Conservation (phyloP, 2,113 vertebrate genomes). For the Uropsilus gracilis region DNA sequence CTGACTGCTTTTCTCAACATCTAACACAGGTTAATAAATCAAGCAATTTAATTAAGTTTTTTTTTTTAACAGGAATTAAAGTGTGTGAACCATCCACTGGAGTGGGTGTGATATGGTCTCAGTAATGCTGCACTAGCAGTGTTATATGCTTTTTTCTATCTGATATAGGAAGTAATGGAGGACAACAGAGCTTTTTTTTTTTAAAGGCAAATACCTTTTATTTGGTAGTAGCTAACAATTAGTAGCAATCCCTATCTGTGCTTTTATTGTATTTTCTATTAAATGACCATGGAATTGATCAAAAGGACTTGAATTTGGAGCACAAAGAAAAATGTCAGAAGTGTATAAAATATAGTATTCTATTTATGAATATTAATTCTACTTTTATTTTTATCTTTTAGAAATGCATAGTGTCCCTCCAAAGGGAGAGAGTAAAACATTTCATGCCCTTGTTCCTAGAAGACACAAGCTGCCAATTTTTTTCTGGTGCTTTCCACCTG, state of each 20-base stretch:
- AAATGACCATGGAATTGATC: not conserved
- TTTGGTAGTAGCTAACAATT: slow-evolving; percentile 59
- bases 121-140: not conserved
- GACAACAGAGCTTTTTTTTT: not conserved
- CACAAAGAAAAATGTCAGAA: not conserved
- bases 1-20: slow-evolving; percentile 67
- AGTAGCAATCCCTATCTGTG: not conserved
- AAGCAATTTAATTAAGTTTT: slow-evolving; percentile 79
- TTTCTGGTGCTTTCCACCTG: not conserved
- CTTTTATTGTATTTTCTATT: not conserved
- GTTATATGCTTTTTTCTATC: slow-evolving; percentile 16
- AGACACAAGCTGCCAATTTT: not conserved
- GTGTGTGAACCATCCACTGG: slow-evolving; percentile 64
- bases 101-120: slow-evolving; percentile 44
- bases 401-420: not conserved
- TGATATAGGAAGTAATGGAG: slow-evolving; percentile 4
- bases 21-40: slow-evolving; percentile 73
- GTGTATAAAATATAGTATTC: not conserved
- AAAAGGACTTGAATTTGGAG: not conserved
- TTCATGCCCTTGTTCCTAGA: not conserved
- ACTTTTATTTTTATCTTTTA: not conserved
- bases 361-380: not conserved
- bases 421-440: not conserved
- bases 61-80: slow-evolving; percentile 74
- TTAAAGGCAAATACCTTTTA: slow-evolving; percentile 60